Conservation (phyloP, 2,113 vertebrate genomes). For the Callaeas wilsoni region DNA sequence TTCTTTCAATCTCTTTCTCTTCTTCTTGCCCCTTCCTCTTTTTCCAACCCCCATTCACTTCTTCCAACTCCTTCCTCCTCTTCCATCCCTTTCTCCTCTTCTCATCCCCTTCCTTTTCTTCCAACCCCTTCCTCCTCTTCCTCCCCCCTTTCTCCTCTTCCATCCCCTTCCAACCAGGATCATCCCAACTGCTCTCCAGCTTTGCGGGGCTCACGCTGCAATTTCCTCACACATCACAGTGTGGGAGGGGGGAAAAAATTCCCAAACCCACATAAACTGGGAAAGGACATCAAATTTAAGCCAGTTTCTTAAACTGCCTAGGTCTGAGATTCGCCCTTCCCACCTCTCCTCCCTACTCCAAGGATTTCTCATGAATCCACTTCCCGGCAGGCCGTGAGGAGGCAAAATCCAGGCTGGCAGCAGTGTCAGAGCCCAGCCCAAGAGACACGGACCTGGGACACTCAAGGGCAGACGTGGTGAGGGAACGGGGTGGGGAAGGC, state of each 20-base stretch:
- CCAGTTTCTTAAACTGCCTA: background rate
- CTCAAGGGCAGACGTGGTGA: background rate
- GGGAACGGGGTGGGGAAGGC: background rate
- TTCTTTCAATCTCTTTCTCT: background rate
- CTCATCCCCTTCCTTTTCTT: background rate
- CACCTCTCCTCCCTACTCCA: background rate
- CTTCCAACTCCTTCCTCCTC: background rate
- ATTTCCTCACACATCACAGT: background rate
- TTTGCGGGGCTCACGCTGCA: accelerated
- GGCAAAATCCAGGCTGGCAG: background rate
- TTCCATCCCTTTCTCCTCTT: background rate
- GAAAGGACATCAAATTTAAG: background rate
- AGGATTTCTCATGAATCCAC: background rate
- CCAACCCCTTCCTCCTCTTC: too few species aligned
- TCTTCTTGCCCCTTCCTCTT: background rate
- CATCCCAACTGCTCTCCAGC: accelerated
- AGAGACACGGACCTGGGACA: background rate
- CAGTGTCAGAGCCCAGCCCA: background rate
- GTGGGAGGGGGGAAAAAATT: too few species aligned
- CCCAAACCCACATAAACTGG: background rate
- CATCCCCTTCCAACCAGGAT: background rate
- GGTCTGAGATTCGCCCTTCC: background rate
- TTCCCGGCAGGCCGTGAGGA: background rate
- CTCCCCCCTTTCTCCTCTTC: background rate
- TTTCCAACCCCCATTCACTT: background rate